Percentiles rank a stretch among this genome's conserved stretches.
Conservation (phyloP, 2,888 invertebrate genomes). For the Pegoplata infirma region DNA sequence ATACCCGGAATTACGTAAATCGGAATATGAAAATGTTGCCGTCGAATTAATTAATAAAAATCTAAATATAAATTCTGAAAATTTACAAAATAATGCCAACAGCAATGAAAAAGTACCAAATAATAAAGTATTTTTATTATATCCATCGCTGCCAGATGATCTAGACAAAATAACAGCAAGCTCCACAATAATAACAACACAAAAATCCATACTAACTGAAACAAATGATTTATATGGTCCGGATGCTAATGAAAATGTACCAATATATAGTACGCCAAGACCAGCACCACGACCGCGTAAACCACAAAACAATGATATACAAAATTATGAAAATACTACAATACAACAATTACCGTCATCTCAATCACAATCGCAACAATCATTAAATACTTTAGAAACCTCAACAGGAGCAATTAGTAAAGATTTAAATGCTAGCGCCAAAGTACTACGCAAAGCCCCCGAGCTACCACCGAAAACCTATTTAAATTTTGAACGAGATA, state of each 20-base stretch:
- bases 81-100: conserved; percentile 69
- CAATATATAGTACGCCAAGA: conserved; percentile 67
- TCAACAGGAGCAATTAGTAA: conserved; percentile 66
- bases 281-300: conserved; percentile 75
- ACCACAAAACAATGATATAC: conserved; percentile 65
- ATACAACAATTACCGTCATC: conserved; percentile 2
- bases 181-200: conserved; percentile 34
- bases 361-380: conserved; percentile 37
- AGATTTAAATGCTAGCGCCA: conserved; percentile 50
- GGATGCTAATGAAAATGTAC: conserved; percentile 74
- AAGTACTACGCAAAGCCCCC: conserved; percentile 66
- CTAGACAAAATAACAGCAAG: conserved; percentile 41
- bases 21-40: conserved; percentile 76
- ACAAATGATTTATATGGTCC: conserved; percentile 71
- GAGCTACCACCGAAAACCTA: conserved; percentile 70
- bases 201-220: conserved; percentile 68
- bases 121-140: conserved; percentile 68
- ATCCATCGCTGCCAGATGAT: conserved; percentile 57
- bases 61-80: conserved; percentile 72
- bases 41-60: conserved; percentile 72
- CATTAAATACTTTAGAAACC: conserved; percentile 31
- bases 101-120: conserved; percentile 71
- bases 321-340: conserved; percentile 62
- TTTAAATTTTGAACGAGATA: conserved; percentile 62
- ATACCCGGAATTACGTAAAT: conserved; percentile 70